Evolutionary conservation across 2,797 vertebrate genomes (phyloP).

Genomic region (Eulemur albifrons): DNA sequence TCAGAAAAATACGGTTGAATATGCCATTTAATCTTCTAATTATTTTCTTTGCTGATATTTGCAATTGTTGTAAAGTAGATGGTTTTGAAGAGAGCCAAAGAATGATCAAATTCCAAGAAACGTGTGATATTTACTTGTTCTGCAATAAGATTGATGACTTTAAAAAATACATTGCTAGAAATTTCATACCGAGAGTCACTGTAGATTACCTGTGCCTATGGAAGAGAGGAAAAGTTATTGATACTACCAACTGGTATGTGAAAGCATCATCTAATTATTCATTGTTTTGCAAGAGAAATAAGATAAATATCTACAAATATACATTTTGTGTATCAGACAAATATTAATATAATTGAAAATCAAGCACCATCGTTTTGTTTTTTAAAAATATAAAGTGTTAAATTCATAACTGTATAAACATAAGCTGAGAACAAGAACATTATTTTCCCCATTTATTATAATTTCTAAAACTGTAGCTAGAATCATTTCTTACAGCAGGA

Average conservation of each 20-base stretch:
- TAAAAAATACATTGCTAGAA: background rate
- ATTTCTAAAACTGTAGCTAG: background rate
- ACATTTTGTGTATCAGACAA: background rate
- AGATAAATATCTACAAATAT: background rate
- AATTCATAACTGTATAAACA: background rate
- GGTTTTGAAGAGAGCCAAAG: background rate
- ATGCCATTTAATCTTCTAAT: background rate
- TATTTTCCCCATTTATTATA: background rate
- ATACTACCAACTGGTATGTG: background rate
- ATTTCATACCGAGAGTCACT: background rate
- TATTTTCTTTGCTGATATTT: constrained; percentile 6
- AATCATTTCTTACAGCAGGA: background rate
- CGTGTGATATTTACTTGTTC: background rate
- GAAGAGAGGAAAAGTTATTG: background rate
- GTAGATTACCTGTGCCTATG: background rate
- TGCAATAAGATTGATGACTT: background rate
- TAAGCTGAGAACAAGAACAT: background rate
- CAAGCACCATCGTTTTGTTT: background rate
- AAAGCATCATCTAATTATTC: background rate
- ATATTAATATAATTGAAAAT: background rate
- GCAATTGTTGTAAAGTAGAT: background rate
- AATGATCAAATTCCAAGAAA: background rate
- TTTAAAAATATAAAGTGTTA: background rate
- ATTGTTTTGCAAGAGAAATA: background rate
- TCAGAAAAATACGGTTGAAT: background rate